Evolutionary conservation across 2,888 invertebrate species (phyloP), one percentile per base, ranked within the genome.

Genomic region (Drosophila nigritarsus): DNA sequence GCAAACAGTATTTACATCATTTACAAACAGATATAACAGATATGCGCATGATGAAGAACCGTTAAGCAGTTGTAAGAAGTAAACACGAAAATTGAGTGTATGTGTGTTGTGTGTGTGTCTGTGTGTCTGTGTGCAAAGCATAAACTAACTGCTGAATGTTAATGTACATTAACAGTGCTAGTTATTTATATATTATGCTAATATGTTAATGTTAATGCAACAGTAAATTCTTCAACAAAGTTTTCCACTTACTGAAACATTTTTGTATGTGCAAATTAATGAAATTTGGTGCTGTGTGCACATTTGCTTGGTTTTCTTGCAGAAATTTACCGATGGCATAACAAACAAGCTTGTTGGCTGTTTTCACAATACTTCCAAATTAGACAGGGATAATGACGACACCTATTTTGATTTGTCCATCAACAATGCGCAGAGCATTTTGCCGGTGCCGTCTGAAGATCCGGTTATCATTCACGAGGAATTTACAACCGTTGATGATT

Each of bases 291-390:
- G 18, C 27, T 20, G 2, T 24, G 18, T 29, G 50, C 18, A 62
- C 78, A 68, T 73, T 73, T 75, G 20, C 32, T 86, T 89, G 66
- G 54, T 78, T 88, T 90, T 70, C 78, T 88, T 90, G 71, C 94
- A 99, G 98, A 93, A 96, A 91, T 98, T 99, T 93, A 98, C 98
- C 75, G 97, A 98, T 94, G 99, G 99, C 51, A 97, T 98, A 75
- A 98, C 98, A 55, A 99, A 99, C 94, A 98, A 97, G 93, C 94
- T 99, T 85, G 95, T 98, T 64, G 97, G 97, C 40, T 97, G 97
- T 86, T 95, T 95, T 91, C 92, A 94, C 75, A 93, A 89, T 72
- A 66, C 62, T 54, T 61, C 66, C 65, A 68, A 73, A 75, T 48
- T 63, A 66, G 72, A 48, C 65, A 85, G 88, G 65, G 78, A 78